A percentile compares a stretch with the other conserved stretches of the same genome.
phyloP scores from a whole-genome alignment of 1,140 invertebrate genomes.

The Goniozus legneri region DNA sequence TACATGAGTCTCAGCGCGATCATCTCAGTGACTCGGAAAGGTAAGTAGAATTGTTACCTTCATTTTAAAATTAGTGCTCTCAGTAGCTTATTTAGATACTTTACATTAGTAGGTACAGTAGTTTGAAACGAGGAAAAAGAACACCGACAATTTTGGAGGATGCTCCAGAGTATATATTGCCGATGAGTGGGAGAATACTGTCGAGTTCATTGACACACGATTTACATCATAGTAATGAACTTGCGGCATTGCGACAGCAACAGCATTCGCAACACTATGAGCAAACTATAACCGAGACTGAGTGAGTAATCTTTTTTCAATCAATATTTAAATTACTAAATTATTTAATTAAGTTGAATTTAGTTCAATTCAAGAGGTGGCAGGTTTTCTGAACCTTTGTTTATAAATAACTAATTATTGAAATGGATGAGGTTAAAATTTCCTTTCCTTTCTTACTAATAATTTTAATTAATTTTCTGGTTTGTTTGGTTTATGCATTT shows the following conservation, averaged over 20 bases:
- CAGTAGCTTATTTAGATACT: too few relatives aligned
- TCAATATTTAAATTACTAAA: too few relatives aligned
- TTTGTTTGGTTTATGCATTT: constrained; percentile 17
- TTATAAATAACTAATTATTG: too few relatives aligned
- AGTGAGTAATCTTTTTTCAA: too few relatives aligned
- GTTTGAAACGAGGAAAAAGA: constrained; percentile 45
- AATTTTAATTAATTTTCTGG: constrained; percentile 4
- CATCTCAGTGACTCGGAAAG: constrained; percentile 43
- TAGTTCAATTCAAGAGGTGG: too few relatives aligned
- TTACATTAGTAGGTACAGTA: too few relatives aligned
- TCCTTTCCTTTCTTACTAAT: constrained; percentile 1
- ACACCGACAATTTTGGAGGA: constrained; percentile 42
- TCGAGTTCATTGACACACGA: constrained; percentile 47
- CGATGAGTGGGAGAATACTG: constrained; percentile 48
- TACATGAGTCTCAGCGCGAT: constrained; percentile 47
- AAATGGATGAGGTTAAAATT: too few relatives aligned
- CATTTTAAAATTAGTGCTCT: too few relatives aligned
- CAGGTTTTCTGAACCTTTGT: too few relatives aligned
- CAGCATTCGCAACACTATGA: constrained; percentile 43
- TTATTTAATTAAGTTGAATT: too few relatives aligned
- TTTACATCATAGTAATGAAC: constrained; percentile 47
- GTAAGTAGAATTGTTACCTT: too few relatives aligned
- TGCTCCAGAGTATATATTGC: constrained; percentile 47
- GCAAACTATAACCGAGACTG: constrained; percentile 54
- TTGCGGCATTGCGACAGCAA: constrained; percentile 42